Evolutionary conservation across 2,113 vertebrate genomes (phyloP).

Genomic region (Chinchilla lanigera): DNA sequence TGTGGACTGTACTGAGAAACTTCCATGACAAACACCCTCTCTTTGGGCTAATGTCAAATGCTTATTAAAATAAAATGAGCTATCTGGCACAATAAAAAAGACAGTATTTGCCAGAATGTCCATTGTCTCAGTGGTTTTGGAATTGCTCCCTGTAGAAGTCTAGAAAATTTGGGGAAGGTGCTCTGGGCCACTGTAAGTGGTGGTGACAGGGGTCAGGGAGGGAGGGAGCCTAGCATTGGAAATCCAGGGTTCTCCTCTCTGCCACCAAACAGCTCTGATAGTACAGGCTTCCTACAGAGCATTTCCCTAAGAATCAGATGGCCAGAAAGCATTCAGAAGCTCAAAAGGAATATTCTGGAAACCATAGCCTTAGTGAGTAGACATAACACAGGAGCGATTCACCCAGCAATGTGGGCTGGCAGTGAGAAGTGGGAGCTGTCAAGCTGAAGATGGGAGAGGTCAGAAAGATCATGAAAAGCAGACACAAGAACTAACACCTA

Average conservation of each 20-base stretch:
- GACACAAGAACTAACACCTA: background rate
- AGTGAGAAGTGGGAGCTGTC: slow-evolving; percentile 47
- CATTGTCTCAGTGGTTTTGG: slow-evolving; percentile 57
- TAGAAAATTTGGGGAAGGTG: background rate
- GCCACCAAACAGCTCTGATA: background rate
- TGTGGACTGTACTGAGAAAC: background rate
- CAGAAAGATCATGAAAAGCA: background rate
- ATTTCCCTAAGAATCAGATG: background rate
- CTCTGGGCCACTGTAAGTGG: background rate
- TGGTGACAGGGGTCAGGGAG: background rate
- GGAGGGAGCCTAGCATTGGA: background rate
- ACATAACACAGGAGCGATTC: background rate
- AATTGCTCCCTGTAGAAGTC: background rate
- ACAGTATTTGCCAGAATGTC: slow-evolving; percentile 69
- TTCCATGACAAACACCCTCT: background rate
- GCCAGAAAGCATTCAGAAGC: background rate
- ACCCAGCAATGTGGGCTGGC: background rate
- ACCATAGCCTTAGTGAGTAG: background rate
- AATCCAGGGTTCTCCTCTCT: background rate
- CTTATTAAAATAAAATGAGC: slow-evolving; percentile 69
- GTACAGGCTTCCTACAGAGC: background rate
- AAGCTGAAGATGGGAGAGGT: slow-evolving; percentile 17
- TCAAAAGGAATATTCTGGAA: slow-evolving; percentile 18
- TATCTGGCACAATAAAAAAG: slow-evolving; percentile 67
- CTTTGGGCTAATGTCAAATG: slow-evolving; percentile 57